These are phyloP conservation scores for Lepisosteus oculatus DNA, from an alignment of 2,113 vertebrate species.

Conservation along the genomic window DNA sequence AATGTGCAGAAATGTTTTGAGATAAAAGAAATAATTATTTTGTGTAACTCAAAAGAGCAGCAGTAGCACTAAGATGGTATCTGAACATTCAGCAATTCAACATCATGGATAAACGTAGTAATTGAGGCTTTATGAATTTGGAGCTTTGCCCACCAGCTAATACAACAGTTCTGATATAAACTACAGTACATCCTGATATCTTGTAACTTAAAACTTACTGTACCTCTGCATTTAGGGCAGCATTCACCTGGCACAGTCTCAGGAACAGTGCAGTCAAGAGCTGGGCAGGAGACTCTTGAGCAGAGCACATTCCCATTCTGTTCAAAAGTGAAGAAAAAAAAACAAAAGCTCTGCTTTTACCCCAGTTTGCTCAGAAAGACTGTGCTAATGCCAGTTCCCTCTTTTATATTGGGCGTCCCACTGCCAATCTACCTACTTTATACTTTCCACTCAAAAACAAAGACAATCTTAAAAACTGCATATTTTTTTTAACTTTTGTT, in stretches of 20 bases:
- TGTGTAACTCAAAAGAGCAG: no score
- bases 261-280: slow-evolving; percentile 44
- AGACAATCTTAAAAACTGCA: neutral
- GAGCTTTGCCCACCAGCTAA: neutral
- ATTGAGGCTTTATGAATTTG: no score
- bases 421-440: neutral
- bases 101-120: no score
- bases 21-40: no score
- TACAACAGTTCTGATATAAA: neutral
- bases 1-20: no score
- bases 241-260: slow-evolving; percentile 51
- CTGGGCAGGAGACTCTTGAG: slow-evolving; percentile 33
- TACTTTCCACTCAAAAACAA: neutral
- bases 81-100: no score
- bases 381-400: neutral
- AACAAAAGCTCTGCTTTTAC: neutral
- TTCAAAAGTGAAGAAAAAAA: neutral
- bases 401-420: neutral
- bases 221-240: slow-evolving; percentile 55
- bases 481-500: neutral
- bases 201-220: slow-evolving; percentile 27
- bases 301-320: slow-evolving; percentile 53
- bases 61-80: no score
- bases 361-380: neutral
- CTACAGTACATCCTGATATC: neutral